Percentiles rank a stretch among this genome's conserved stretches.
These are phyloP conservation scores for Mythimna ferrago DNA, from an alignment of 2,888 invertebrate genomes.

Conservation along the genomic window DNA sequence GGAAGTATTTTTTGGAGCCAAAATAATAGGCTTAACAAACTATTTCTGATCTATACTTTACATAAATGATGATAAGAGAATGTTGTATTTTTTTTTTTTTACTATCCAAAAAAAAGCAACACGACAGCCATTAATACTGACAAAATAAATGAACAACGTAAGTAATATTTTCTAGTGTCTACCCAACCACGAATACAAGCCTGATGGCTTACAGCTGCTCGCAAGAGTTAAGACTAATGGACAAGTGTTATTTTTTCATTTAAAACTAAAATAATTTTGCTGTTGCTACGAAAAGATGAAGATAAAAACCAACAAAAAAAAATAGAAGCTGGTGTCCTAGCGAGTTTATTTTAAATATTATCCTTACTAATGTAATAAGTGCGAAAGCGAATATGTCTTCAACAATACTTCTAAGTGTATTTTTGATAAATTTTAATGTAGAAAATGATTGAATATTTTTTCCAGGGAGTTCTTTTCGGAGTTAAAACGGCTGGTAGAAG, in stretches of 20 bases:
- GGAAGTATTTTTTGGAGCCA: too few species aligned
- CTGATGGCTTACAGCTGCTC: slow-evolving; percentile 41
- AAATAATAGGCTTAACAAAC: background rate
- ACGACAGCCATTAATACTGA: slow-evolving; percentile 15
- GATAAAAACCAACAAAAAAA: slow-evolving; percentile 3
- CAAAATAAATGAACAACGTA: slow-evolving; percentile 17
- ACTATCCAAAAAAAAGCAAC: background rate
- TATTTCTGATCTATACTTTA: background rate
- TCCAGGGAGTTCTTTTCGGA: too few species aligned
- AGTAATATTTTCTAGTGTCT: slow-evolving; percentile 11
- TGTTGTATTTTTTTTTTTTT: background rate
- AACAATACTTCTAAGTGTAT: too few species aligned
- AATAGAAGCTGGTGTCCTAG: background rate
- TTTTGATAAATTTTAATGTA: background rate
- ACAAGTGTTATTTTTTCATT: slow-evolving; percentile 50
- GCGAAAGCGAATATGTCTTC: background rate
- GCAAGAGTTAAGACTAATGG: slow-evolving; percentile 44
- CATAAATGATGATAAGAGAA: background rate
- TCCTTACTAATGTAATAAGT: background rate
- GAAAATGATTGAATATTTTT: background rate
- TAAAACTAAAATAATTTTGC: slow-evolving; percentile 29
- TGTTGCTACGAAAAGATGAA: slow-evolving; percentile 10
- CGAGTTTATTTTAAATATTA: slow-evolving; percentile 13
- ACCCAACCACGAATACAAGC: slow-evolving; percentile 3
- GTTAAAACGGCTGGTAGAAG: too few species aligned